A percentile compares a stretch with the other conserved stretches of the same genome.
phyloP scores from a whole-genome alignment of 2,113 vertebrate genomes.

The Pyxicephalus adspersus region DNA sequence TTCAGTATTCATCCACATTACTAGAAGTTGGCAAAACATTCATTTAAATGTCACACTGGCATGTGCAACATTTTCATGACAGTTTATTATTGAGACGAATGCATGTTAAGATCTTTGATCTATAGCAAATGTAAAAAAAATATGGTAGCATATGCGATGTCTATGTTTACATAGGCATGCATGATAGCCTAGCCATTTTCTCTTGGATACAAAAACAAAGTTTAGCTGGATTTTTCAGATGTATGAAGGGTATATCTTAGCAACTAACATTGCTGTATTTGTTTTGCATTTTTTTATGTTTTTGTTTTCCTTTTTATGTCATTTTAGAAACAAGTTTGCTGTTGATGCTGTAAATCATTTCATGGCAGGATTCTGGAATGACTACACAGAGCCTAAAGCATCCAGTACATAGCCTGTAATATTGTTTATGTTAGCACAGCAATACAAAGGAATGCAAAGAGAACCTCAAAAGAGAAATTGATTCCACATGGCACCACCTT shows the following conservation, averaged over 20 bases:
- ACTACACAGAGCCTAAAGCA: slow-evolving; percentile 47
- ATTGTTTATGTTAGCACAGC: slow-evolving; percentile 53
- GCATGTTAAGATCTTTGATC: no score
- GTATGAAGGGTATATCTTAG: background rate
- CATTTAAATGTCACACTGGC: no score
- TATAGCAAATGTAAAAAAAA: no score
- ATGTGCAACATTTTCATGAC: no score
- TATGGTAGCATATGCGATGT: no score
- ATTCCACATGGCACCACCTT: slow-evolving; percentile 50
- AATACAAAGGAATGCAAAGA: slow-evolving; percentile 54
- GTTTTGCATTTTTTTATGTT: background rate
- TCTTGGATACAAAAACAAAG: no score
- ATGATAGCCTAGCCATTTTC: background rate
- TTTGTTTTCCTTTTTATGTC: slow-evolving; percentile 20
- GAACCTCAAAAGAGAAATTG: slow-evolving; percentile 43
- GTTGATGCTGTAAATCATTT: slow-evolving; percentile 45
- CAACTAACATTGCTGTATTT: slow-evolving; percentile 2
- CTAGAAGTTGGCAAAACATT: no score
- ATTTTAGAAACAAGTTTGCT: slow-evolving; percentile 39
- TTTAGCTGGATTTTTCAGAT: background rate
- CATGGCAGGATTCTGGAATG: slow-evolving; percentile 43
- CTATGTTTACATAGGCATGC: no score
- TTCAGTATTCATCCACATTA: no score
- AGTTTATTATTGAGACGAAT: no score
- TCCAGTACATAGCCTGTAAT: slow-evolving; percentile 45